Conservation (phyloP, 2,888 invertebrate genomes). For the Cheilosia vernalis region DNA sequence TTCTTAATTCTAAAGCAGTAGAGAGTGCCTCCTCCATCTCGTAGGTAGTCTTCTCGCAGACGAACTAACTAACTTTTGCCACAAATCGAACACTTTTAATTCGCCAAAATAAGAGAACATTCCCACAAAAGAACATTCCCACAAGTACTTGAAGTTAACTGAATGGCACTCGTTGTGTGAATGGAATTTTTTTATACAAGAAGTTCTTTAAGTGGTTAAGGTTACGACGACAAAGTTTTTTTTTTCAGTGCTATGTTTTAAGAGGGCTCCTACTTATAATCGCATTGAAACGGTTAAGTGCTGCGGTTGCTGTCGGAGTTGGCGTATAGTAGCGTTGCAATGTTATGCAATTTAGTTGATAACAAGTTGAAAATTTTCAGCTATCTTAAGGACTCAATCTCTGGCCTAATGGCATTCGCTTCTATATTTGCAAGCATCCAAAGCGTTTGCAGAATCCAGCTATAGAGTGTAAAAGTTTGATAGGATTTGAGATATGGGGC, state of each 20-base stretch:
- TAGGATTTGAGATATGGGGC: background rate
- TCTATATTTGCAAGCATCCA: too few species aligned
- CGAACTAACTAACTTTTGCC: background rate
- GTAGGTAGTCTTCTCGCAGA: background rate
- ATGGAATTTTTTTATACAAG: background rate
- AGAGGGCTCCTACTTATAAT: background rate
- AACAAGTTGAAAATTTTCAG: background rate
- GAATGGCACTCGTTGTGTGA: background rate
- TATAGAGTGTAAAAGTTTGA: conserved; percentile 2
- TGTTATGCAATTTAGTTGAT: background rate
- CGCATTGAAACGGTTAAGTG: background rate
- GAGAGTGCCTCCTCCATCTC: background rate
- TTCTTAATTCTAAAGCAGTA: background rate
- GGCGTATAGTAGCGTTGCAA: too few species aligned
- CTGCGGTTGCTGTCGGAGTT: background rate
- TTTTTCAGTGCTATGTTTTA: background rate
- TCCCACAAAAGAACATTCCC: background rate
- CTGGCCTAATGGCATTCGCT: too few species aligned
- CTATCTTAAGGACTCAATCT: background rate
- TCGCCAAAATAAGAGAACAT: background rate
- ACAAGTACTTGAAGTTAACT: background rate
- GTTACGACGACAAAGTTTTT: background rate
- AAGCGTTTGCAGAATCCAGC: background rate
- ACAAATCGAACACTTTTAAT: background rate
- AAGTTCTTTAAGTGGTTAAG: background rate